Conservation (phyloP, 2,113 vertebrate genomes). For the Colius striatus region DNA sequence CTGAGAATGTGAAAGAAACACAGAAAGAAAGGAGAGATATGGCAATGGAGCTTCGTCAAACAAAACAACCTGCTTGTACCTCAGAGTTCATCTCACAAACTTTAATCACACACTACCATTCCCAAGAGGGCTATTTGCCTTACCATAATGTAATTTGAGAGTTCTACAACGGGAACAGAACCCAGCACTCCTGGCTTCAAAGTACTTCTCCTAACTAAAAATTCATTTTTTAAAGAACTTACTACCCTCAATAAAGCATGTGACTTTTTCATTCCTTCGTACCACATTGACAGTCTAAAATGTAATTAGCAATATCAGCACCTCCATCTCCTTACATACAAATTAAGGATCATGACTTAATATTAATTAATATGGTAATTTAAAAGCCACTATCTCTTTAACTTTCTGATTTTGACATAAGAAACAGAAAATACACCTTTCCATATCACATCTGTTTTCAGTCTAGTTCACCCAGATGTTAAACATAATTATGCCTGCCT, state of each 20-base stretch:
- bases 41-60: background rate
- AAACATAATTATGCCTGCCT: background rate
- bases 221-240: background rate
- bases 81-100: background rate
- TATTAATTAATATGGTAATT: background rate
- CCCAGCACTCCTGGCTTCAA: background rate
- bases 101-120: fast-evolving
- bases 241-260: background rate
- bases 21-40: background rate
- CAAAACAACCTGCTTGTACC: background rate
- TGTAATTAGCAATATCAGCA: background rate
- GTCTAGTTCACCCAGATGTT: background rate
- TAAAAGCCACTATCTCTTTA: background rate
- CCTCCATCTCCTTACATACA: background rate
- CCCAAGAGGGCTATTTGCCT: background rate
- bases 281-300: background rate
- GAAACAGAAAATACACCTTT: background rate
- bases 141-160: background rate
- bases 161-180: background rate
- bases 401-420: background rate
- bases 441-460: background rate
- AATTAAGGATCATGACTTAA: background rate
- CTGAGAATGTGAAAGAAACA: background rate
- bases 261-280: background rate
- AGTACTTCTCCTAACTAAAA: background rate